A percentile compares a stretch with the other conserved stretches of the same genome.
These are phyloP conservation scores for Callipepla squamata DNA, from an alignment of 2,113 vertebrate genomes.

Conservation along the genomic window DNA sequence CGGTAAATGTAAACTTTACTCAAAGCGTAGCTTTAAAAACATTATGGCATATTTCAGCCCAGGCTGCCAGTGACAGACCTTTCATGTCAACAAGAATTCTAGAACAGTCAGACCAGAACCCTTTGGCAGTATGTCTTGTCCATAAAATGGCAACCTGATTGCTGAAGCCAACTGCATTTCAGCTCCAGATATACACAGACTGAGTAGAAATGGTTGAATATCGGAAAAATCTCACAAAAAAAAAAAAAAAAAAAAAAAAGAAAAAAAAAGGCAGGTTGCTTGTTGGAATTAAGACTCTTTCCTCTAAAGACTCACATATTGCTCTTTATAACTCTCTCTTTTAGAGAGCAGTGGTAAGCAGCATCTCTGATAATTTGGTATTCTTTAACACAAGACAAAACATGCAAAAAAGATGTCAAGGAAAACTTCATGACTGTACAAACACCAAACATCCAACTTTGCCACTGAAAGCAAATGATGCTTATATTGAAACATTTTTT, in stretches of 20 bases:
- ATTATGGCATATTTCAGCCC: neutral
- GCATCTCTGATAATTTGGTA: neutral
- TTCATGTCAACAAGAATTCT: neutral
- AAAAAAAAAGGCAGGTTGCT: fast-evolving
- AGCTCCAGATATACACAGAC: neutral
- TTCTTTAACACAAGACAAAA: neutral
- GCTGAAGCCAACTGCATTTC: neutral
- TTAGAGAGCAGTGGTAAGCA: neutral
- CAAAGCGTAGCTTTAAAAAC: neutral
- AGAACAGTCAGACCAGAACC: neutral
- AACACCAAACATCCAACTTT: neutral
- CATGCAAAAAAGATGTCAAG: neutral
- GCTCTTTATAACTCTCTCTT: neutral
- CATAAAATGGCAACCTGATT: neutral
- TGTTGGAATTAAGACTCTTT: neutral
- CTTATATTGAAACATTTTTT: neutral
- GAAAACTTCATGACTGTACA: neutral
- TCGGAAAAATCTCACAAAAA: neutral
- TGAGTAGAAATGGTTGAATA: neutral
- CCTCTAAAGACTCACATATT: neutral
- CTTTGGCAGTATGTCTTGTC: fast-evolving
- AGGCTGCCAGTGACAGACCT: neutral
- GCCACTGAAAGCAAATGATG: neutral
- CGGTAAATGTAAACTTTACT: conserved; percentile 35
- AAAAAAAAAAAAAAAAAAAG: neutral